A percentile compares a stretch with the other conserved stretches of the same genome.
phyloP scores from a whole-genome alignment of 2,797 vertebrate species.

The Gobio occitaniae region DNA sequence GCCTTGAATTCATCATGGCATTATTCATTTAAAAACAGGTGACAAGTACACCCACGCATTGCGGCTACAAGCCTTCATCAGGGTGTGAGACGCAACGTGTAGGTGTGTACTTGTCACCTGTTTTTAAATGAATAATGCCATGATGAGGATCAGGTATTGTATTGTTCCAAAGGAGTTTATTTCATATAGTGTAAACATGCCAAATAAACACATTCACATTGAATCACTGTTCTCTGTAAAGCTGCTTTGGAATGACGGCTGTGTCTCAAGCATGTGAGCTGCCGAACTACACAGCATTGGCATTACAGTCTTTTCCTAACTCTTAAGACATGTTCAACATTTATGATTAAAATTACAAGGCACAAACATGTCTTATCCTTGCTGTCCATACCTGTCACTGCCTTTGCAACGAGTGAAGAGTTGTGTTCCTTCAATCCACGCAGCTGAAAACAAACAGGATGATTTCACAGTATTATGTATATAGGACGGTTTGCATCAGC shows the following conservation, averaged over 20 bases:
- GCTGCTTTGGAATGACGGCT: neutral
- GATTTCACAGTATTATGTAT: neutral
- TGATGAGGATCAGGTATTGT: neutral
- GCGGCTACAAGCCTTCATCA: no score
- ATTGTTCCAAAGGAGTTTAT: neutral
- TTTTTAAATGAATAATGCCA: no score
- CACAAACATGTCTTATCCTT: neutral
- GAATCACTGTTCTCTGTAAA: neutral
- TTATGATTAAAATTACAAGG: neutral
- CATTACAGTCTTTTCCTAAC: neutral
- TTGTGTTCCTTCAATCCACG: conserved; percentile 88
- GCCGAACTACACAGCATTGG: neutral
- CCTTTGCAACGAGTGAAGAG: conserved; percentile 89
- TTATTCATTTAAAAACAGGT: no score
- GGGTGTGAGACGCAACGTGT: no score
- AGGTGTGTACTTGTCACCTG: no score
- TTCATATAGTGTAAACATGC: neutral
- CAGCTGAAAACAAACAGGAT: conserved; percentile 74
- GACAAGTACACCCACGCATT: no score
- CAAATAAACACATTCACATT: neutral
- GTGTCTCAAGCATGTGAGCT: neutral
- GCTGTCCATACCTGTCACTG: conserved; percentile 85
- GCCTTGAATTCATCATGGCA: no score
- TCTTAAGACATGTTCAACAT: neutral
- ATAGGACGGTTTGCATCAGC: neutral